Conservation (phyloP, 2,888 invertebrate genomes). For the Maniola hyperantus region DNA sequence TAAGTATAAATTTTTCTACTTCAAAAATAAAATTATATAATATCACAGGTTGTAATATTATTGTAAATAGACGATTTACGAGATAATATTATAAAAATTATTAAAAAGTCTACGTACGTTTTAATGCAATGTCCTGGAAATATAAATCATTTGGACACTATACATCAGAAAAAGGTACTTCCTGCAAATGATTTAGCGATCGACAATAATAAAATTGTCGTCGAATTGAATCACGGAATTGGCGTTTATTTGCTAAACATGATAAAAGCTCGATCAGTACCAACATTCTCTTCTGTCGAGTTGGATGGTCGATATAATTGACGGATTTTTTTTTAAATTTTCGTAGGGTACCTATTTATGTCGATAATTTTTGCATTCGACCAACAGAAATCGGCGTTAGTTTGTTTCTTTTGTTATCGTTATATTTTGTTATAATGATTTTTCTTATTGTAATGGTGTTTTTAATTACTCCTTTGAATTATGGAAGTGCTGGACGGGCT, state of each 20-base stretch:
- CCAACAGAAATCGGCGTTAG: neutral
- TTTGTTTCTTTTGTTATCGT: neutral
- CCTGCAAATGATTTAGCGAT: slow-evolving; percentile 34
- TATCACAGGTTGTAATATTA: no score
- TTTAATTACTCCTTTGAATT: slow-evolving; percentile 24
- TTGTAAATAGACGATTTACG: no score
- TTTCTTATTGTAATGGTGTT: slow-evolving; percentile 10
- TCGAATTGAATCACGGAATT: slow-evolving; percentile 16
- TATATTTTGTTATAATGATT: slow-evolving; percentile 18
- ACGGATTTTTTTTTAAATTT: neutral
- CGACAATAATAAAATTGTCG: slow-evolving; percentile 11
- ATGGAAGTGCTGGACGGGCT: slow-evolving; percentile 31
- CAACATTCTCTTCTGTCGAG: slow-evolving; percentile 24
- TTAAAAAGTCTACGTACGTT: no score
- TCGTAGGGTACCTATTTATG: neutral
- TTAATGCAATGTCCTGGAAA: neutral
- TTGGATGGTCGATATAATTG: neutral
- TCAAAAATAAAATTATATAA: no score
- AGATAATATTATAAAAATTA: no score
- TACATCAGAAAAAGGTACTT: slow-evolving; percentile 21
- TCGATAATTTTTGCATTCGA: neutral
- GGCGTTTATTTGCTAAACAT: slow-evolving; percentile 9
- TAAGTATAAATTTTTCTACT: no score
- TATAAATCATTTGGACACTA: neutral
- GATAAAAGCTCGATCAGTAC: slow-evolving; percentile 23